A percentile compares a stretch with the other conserved stretches of the same genome.
These are phyloP conservation scores for Syritta pipiens DNA, from an alignment of 2,888 invertebrate genomes.

Conservation along the genomic window DNA sequence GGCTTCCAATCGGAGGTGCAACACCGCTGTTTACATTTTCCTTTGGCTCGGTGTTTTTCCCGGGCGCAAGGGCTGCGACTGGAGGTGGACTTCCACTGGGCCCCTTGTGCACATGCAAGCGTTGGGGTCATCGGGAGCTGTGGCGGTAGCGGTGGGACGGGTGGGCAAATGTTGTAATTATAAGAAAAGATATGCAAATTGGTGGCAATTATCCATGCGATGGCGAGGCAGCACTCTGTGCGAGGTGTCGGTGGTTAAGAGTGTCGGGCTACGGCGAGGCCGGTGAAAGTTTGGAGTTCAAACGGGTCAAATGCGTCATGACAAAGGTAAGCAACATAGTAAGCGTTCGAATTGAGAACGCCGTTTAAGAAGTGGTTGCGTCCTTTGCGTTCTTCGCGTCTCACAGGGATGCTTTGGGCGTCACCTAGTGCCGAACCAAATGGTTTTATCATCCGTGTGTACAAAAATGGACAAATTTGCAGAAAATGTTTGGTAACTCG, in stretches of 20 bases:
- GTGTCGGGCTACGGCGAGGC: neutral
- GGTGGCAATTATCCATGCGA: slow-evolving; percentile 53
- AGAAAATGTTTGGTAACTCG: too few relatives aligned
- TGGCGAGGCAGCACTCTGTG: slow-evolving; percentile 11
- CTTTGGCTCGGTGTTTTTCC: neutral
- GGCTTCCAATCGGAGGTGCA: slow-evolving; percentile 28
- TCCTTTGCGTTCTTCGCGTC: too few relatives aligned
- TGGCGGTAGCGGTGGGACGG: neutral
- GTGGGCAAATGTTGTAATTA: slow-evolving; percentile 34
- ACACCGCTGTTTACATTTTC: slow-evolving; percentile 55
- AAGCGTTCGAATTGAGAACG: too few relatives aligned
- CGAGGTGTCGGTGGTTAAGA: neutral
- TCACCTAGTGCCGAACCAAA: too few relatives aligned
- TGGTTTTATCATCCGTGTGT: too few relatives aligned
- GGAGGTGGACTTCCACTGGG: slow-evolving; percentile 49
- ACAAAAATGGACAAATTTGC: too few relatives aligned
- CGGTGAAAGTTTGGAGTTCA: too few relatives aligned
- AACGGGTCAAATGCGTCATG: too few relatives aligned
- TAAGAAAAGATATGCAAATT: slow-evolving; percentile 56
- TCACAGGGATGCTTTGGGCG: too few relatives aligned
- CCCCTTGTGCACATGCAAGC: slow-evolving; percentile 39
- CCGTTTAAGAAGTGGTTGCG: too few relatives aligned
- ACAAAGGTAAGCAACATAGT: too few relatives aligned
- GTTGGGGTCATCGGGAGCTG: slow-evolving; percentile 12
- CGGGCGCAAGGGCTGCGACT: slow-evolving; percentile 56